phyloP scores from a whole-genome alignment of 53 echinoderm and acorn worm genomes.

The Henricia sp. region DNA sequence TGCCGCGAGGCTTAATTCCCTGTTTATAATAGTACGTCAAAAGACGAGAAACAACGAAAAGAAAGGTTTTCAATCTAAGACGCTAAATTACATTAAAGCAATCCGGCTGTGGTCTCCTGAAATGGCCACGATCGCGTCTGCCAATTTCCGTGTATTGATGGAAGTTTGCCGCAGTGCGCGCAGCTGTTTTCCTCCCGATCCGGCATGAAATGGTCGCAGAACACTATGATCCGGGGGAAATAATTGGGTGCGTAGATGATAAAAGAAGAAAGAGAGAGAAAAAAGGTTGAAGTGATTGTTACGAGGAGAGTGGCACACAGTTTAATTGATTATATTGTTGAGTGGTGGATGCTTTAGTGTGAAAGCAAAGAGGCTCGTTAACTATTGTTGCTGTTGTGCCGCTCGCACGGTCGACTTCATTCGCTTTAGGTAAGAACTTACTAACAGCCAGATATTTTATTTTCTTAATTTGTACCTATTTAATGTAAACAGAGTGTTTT shows the following conservation, averaged over 20 bases:
- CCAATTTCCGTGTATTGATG: constrained; percentile 59
- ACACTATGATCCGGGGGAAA: constrained; percentile 65
- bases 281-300: constrained; percentile 38
- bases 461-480: neutral
- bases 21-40: constrained; percentile 35
- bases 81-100: constrained; percentile 59
- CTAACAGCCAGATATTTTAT: too few species aligned
- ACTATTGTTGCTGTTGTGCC: constrained; percentile 45
- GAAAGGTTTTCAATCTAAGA: constrained; percentile 55
- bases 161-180: constrained; percentile 61
- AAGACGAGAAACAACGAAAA: constrained; percentile 26
- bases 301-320: constrained; percentile 27
- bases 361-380: constrained; percentile 45
- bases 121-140: constrained; percentile 46
- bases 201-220: constrained; percentile 62
- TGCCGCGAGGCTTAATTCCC: constrained; percentile 48
- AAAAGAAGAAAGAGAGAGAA: constrained; percentile 53
- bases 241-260: constrained; percentile 68
- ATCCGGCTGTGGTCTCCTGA: constrained; percentile 33
- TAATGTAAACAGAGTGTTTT: neutral
- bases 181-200: constrained; percentile 43
- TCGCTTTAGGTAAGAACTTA: neutral
- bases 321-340: constrained; percentile 65
- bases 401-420: constrained; percentile 11
- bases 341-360: constrained; percentile 27